Evolutionary conservation across 2,888 invertebrate genomes (phyloP).

Genomic region (Athalia rosae): DNA sequence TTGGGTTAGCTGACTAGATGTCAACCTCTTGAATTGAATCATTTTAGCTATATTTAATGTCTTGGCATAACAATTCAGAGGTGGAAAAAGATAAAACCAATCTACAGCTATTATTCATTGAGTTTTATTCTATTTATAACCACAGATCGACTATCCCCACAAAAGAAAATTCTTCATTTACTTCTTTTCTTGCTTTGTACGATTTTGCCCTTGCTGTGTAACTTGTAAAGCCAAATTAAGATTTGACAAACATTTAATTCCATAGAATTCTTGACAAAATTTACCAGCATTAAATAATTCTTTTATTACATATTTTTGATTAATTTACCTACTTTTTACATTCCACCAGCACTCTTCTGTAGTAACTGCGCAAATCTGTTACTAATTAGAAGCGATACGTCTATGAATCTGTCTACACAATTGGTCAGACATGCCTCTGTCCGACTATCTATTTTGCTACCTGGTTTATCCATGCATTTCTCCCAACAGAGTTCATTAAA

Average conservation of each 20-base stretch:
- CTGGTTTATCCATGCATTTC: slow-evolving; percentile 93
- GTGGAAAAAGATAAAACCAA: too few relatives aligned
- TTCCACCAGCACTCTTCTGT: slow-evolving; percentile 81
- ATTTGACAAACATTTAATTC: not conserved
- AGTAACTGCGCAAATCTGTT: slow-evolving; percentile 91
- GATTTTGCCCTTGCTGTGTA: not conserved
- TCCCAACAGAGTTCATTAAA: slow-evolving; percentile 98
- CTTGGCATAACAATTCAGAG: too few relatives aligned
- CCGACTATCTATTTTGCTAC: slow-evolving; percentile 88
- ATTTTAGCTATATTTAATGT: too few relatives aligned
- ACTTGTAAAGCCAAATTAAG: not conserved
- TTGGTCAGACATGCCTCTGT: slow-evolving; percentile 94
- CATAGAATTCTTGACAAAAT: not conserved
- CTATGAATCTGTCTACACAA: slow-evolving; percentile 96
- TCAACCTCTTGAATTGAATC: too few relatives aligned
- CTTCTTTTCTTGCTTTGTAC: not conserved
- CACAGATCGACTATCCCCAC: too few relatives aligned
- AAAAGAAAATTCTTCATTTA: too few relatives aligned
- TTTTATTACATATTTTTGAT: not conserved
- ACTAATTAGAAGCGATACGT: slow-evolving; percentile 91
- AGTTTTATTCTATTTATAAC: too few relatives aligned
- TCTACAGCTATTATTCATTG: too few relatives aligned
- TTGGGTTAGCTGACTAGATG: too few relatives aligned
- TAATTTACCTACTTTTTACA: slow-evolving; percentile 48
- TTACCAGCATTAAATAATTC: not conserved